Evolutionary conservation across 2,888 invertebrate genomes (phyloP).

Genomic region (Ormyrus rosae): DNA sequence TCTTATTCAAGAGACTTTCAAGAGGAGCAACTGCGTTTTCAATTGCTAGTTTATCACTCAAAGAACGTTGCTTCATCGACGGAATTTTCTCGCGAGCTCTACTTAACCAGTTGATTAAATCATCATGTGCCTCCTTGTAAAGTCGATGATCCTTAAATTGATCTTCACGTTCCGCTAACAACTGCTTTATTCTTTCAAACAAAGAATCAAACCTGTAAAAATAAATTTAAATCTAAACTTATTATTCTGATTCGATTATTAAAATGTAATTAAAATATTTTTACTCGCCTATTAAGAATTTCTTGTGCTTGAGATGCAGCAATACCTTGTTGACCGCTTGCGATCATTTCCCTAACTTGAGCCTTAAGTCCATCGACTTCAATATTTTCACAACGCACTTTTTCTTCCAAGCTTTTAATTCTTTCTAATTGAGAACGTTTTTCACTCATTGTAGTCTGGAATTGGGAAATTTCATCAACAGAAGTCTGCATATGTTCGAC

Average conservation of each 20-base stretch:
- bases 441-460: conserved; percentile 89
- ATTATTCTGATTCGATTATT: not conserved
- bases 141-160: conserved; percentile 91
- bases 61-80: conserved; percentile 87
- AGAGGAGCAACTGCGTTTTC: conserved; percentile 93
- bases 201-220: conserved; percentile 83
- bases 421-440: conserved; percentile 91
- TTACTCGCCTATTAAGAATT: conserved; percentile 80
- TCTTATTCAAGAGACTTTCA: conserved; percentile 90
- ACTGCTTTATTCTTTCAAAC: conserved; percentile 84
- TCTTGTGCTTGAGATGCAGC: conserved; percentile 90
- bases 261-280: not conserved
- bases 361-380: conserved; percentile 90
- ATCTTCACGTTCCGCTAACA: conserved; percentile 87
- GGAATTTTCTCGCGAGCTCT: conserved; percentile 93
- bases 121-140: conserved; percentile 95
- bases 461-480: conserved; percentile 84
- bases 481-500: conserved; percentile 87
- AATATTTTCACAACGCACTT: conserved; percentile 91
- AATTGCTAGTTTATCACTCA: conserved; percentile 91
- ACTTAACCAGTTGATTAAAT: conserved; percentile 91
- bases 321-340: conserved; percentile 89
- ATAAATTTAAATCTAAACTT: too few species aligned
- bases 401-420: conserved; percentile 90
- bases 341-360: conserved; percentile 91